A percentile compares a stretch with the other conserved stretches of the same genome.
phyloP scores from a whole-genome alignment of 2,797 vertebrate species.

The Galagoides demidoff region DNA sequence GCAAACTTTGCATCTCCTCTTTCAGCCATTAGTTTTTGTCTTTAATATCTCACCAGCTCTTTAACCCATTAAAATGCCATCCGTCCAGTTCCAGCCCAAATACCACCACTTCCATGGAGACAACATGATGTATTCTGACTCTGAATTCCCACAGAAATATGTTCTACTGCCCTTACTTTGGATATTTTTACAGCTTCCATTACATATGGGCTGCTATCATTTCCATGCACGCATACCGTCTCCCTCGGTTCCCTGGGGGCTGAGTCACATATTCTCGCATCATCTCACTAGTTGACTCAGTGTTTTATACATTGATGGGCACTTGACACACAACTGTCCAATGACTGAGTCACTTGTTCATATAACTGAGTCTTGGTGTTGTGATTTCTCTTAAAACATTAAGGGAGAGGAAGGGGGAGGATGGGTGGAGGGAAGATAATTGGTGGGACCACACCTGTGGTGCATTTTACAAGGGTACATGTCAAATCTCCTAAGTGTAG shows the following conservation, averaged over 20 bases:
- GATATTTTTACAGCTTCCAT: neutral
- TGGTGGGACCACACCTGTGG: no score
- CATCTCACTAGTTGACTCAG: neutral
- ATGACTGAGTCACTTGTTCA: neutral
- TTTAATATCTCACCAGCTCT: neutral
- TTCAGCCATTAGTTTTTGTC: neutral
- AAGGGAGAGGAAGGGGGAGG: no score
- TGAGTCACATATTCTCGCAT: neutral
- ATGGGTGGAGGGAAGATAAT: no score
- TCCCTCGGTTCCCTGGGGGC: neutral
- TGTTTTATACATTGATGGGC: neutral
- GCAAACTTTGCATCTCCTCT: neutral
- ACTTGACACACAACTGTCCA: neutral
- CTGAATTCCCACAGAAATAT: neutral
- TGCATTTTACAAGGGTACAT: no score
- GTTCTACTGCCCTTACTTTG: neutral
- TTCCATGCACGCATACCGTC: fast-evolving
- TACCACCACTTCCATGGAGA: neutral
- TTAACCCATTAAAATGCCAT: neutral
- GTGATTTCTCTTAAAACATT: neutral
- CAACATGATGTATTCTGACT: neutral
- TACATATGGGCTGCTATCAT: neutral
- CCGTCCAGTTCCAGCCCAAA: neutral
- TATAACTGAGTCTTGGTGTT: neutral
- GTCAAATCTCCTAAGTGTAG: no score